Evolutionary conservation across 2,888 invertebrate genomes (phyloP), one percentile per base, ranked within the genome.

Genomic region (Ectemnius cavifrons): DNA sequence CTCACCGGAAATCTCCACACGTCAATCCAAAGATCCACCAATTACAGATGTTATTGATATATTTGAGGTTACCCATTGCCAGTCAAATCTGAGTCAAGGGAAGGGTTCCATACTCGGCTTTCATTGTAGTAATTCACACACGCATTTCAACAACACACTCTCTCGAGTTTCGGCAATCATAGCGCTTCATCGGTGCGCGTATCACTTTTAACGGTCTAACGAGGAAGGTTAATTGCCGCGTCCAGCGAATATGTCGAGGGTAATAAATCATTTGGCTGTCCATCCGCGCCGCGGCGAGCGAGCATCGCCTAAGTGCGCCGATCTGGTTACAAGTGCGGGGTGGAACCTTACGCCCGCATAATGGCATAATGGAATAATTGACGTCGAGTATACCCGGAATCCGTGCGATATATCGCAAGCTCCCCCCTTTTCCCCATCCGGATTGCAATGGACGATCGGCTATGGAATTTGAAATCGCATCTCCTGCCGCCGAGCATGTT

Each of bases 241-340:
- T 71, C 64, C 49, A 8, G 28, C 46, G 27, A 46, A 61, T 47
- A 60, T 52, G 52, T 52, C 56, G 49, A 27, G 28, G 28, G 16
- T 67, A 63, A 77, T 79, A 79, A 79, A 79, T 80, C 79, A 79
- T 75, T 69, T 76, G 37, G 71, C 71, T 49, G 60, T 80, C 69
- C 63, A 45, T 61, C 57, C 45, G 18, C 67, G 64, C 64, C 37
- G 23, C 23, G 37, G 37, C 71, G 60, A 23, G 52, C 23, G 28
- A 13, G 16, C n/a, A 59, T 52, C 2, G 16, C 56, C 67, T 67
- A 70, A 80, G 73, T 71, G 68, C 61, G 62, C 70, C 65, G 68
- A 66, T 80, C 69, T 67, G 67, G 65, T 80, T 80, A 80, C 80
- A 75, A 77, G 63, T 79, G 49, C 71, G 68, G 56, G 28, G 16